Evolutionary conservation across 2,113 vertebrate genomes (phyloP).

Genomic region (Calypte anna): DNA sequence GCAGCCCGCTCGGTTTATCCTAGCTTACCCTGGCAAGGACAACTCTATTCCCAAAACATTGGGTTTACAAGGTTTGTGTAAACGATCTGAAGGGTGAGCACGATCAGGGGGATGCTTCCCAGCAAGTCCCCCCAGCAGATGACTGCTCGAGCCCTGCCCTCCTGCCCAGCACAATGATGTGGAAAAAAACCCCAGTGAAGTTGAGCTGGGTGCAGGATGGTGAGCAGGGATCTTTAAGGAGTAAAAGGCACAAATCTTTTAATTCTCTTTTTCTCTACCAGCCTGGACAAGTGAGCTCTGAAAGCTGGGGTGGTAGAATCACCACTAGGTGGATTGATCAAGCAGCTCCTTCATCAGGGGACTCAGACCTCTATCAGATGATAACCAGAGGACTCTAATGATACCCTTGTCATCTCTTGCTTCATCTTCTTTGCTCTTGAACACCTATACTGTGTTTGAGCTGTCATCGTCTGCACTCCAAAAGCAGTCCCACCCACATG

Average conservation of each 20-base stretch:
- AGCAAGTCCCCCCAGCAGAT: not conserved
- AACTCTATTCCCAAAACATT: not conserved
- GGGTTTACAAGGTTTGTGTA: not conserved
- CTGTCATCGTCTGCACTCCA: not conserved
- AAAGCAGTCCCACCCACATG: not conserved
- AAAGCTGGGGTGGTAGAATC: not conserved
- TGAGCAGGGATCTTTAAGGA: not conserved
- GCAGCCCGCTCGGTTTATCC: slow-evolving; percentile 16
- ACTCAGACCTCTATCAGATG: not conserved
- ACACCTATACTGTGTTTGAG: rapidly evolving
- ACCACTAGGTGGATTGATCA: not conserved
- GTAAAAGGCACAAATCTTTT: not conserved
- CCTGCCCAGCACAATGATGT: rapidly evolving
- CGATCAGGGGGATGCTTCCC: not conserved
- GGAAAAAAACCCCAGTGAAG: not conserved
- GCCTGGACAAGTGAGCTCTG: not conserved
- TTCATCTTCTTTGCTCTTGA: not conserved
- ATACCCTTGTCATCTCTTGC: not conserved
- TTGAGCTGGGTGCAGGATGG: not conserved
- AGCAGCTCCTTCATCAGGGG: not conserved
- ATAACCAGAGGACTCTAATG: not conserved
- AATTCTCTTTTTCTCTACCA: not conserved
- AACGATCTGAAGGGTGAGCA: not conserved
- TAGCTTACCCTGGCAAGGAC: not conserved
- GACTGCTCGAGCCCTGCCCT: not conserved